These are phyloP conservation scores for Myzus persicae DNA, from an alignment of 1,140 invertebrate genomes.

Conservation along the genomic window DNA sequence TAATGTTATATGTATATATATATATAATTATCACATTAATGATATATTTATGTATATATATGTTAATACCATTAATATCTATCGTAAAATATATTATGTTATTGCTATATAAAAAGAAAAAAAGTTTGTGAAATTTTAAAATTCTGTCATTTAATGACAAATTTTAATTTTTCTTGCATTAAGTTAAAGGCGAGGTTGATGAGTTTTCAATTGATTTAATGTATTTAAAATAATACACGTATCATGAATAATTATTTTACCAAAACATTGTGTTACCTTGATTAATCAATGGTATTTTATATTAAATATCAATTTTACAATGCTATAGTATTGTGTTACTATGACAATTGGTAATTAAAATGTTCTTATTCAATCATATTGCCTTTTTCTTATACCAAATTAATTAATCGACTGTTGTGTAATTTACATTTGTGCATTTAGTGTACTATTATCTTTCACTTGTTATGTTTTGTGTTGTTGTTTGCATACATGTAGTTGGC, in stretches of 20 bases:
- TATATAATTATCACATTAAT: not conserved
- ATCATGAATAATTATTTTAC: not conserved
- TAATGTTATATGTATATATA: not conserved
- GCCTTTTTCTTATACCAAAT: not conserved
- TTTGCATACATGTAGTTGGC: slow-evolving; percentile 34
- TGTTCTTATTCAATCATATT: not conserved
- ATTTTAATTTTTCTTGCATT: not conserved
- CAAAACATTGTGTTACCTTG: not conserved
- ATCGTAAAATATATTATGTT: not conserved
- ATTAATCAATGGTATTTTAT: not conserved
- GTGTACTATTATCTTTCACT: slow-evolving; percentile 19
- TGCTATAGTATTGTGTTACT: not conserved
- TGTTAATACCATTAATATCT: not conserved
- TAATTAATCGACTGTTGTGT: not conserved
- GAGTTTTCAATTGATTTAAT: not conserved
- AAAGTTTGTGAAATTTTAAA: not conserved
- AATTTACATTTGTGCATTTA: slow-evolving; percentile 1
- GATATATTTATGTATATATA: not conserved
- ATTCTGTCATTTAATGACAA: not conserved
- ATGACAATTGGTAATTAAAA: not conserved
- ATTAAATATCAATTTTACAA: not conserved
- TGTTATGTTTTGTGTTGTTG: slow-evolving; percentile 31
- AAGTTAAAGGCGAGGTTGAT: not conserved
- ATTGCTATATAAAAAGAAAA: not conserved
- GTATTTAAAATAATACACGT: not conserved